phyloP scores from a whole-genome alignment of 2,797 vertebrate genomes.

The Sebastes oblongus region DNA sequence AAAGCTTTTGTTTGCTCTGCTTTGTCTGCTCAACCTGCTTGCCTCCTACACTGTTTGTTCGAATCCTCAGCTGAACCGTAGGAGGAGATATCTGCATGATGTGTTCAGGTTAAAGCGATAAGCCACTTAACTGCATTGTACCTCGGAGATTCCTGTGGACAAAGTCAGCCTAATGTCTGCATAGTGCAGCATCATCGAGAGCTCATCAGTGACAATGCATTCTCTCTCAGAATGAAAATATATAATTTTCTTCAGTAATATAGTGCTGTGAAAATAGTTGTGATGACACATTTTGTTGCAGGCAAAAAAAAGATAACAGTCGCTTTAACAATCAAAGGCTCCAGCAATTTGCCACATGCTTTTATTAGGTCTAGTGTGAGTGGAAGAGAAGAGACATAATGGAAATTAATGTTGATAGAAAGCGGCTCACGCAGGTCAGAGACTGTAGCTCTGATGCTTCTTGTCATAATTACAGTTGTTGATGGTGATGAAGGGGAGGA shows the following conservation, averaged over 20 bases:
- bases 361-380: conserved; percentile 26
- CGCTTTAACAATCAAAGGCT: conserved; percentile 27
- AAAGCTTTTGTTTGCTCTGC: conserved; percentile 63
- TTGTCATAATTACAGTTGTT: conserved; percentile 2
- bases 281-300: conserved; percentile 36
- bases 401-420: conserved; percentile 19
- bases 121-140: conserved; percentile 37
- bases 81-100: conserved; percentile 55
- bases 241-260: background rate
- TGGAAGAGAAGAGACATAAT: conserved; percentile 16
- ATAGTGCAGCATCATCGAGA: background rate
- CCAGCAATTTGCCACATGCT: conserved; percentile 17
- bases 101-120: conserved; percentile 46
- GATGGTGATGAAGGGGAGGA: background rate
- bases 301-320: background rate
- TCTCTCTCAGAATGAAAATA: conserved; percentile 11
- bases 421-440: conserved; percentile 7
- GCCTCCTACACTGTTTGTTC: conserved; percentile 65
- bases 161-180: conserved; percentile 4
- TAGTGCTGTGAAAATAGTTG: conserved; percentile 18
- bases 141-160: conserved; percentile 38
- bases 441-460: conserved; percentile 19
- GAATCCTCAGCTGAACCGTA: conserved; percentile 35
- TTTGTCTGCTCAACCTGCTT: conserved; percentile 63
- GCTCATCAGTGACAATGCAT: background rate